Evolutionary conservation across 2,797 vertebrate genomes (phyloP).

Genomic region (Danio albolineatus): DNA sequence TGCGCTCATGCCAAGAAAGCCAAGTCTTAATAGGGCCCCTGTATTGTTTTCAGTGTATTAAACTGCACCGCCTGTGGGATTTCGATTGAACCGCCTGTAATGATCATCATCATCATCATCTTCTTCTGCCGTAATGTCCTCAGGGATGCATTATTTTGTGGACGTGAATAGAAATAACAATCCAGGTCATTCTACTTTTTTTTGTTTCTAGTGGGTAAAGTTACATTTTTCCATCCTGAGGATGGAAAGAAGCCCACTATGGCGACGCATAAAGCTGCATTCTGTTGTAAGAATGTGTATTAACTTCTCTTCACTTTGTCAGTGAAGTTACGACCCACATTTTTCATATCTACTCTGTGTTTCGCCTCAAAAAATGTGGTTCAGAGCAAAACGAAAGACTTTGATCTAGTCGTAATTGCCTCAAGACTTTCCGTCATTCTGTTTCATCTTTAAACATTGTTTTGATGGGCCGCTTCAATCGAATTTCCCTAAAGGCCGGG

Average conservation of each 20-base stretch:
- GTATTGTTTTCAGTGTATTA: neutral
- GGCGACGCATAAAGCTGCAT: constrained; percentile 40
- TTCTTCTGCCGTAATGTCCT: constrained; percentile 21
- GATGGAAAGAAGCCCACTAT: constrained; percentile 46
- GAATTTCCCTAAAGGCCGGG: constrained; percentile 34
- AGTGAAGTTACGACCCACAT: constrained; percentile 46
- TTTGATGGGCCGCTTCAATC: constrained; percentile 69
- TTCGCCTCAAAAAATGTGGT: constrained; percentile 11
- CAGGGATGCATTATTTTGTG: constrained; percentile 34
- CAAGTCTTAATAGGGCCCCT: constrained; percentile 8
- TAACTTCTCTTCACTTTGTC: constrained; percentile 45
- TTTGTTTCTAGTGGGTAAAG: constrained; percentile 46
- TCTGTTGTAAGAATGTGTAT: constrained; percentile 64
- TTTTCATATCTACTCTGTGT: neutral
- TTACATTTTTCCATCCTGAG: constrained; percentile 58
- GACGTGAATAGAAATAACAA: constrained; percentile 12
- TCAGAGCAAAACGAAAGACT: constrained; percentile 3
- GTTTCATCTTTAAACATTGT: constrained; percentile 89
- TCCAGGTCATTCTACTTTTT: neutral
- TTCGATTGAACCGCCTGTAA: constrained; percentile 26
- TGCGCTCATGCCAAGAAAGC: neutral
- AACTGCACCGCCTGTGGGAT: constrained; percentile 2
- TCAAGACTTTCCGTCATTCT: constrained; percentile 68
- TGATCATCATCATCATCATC: neutral
- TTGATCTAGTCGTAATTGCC: constrained; percentile 40